Conservation (phyloP, 1,140 invertebrate genomes). For the Orchesella cincta region DNA sequence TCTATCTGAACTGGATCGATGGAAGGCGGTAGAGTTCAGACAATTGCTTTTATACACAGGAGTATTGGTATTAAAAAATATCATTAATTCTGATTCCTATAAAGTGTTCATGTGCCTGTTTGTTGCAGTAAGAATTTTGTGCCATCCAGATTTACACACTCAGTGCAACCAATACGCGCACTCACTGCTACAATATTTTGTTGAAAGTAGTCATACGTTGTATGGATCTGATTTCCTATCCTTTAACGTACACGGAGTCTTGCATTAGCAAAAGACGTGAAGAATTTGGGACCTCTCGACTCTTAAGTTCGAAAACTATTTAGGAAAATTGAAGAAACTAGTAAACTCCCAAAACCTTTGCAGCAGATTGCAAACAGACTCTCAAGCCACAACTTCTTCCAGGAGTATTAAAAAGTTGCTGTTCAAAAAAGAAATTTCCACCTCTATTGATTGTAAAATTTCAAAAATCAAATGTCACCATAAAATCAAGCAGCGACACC, state of each 20-base stretch:
- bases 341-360: constrained; percentile 2
- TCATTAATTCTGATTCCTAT: constrained; percentile 13
- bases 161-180: constrained; percentile 25
- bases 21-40: constrained; percentile 45
- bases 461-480: too few species aligned
- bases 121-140: constrained; percentile 33
- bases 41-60: constrained; percentile 48
- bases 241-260: constrained; percentile 35
- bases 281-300: constrained; percentile 29
- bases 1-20: constrained; percentile 33
- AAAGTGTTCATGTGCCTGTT: constrained; percentile 24
- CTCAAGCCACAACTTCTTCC: too few species aligned
- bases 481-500: too few species aligned
- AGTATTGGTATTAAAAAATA: constrained; percentile 36
- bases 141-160: background rate
- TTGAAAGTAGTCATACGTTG: constrained; percentile 12
- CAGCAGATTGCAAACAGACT: too few species aligned
- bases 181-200: constrained; percentile 32
- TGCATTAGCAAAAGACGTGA: constrained; percentile 34
- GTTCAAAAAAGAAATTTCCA: too few species aligned
- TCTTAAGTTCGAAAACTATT: constrained; percentile 31
- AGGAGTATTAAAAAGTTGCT: too few species aligned
- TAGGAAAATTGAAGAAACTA: constrained; percentile 34
- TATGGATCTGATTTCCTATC: constrained; percentile 29
- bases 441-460: too few species aligned